phyloP scores from a whole-genome alignment of 2,797 vertebrate species.

The Gymnothorax reevesii region DNA sequence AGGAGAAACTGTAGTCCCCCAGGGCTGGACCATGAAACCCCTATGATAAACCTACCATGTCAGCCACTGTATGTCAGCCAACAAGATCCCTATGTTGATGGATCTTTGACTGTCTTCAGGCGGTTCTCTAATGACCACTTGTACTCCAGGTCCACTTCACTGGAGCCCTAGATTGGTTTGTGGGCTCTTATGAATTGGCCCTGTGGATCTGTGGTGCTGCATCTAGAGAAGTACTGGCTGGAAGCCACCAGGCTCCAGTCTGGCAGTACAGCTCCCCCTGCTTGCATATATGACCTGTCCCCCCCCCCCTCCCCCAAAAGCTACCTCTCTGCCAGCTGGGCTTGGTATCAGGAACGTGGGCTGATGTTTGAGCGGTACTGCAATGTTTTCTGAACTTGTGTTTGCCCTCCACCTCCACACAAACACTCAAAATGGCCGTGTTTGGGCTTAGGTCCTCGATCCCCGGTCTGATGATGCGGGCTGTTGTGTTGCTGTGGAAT shows the following conservation, averaged over 20 bases:
- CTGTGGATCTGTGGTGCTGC: background rate
- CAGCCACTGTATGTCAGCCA: no score
- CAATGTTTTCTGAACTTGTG: background rate
- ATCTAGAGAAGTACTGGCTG: background rate
- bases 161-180: background rate
- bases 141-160: no score
- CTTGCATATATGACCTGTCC: background rate
- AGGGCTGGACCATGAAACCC: no score
- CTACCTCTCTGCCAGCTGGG: slow-evolving; percentile 18
- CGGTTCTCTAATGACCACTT: background rate
- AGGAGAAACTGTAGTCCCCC: no score
- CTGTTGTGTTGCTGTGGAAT: no score
- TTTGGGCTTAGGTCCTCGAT: background rate
- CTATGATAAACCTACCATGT: no score
- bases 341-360: background rate
- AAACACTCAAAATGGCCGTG: background rate
- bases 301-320: background rate
- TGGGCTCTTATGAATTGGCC: background rate
- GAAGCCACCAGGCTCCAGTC: background rate
- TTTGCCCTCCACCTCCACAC: background rate
- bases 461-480: background rate
- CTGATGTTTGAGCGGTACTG: slow-evolving; percentile 1
- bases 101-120: background rate
- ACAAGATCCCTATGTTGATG: no score
- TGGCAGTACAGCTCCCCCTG: background rate